Evolutionary conservation across 1,140 invertebrate species (phyloP).

Genomic region (Lordiphosa clarofinis): DNA sequence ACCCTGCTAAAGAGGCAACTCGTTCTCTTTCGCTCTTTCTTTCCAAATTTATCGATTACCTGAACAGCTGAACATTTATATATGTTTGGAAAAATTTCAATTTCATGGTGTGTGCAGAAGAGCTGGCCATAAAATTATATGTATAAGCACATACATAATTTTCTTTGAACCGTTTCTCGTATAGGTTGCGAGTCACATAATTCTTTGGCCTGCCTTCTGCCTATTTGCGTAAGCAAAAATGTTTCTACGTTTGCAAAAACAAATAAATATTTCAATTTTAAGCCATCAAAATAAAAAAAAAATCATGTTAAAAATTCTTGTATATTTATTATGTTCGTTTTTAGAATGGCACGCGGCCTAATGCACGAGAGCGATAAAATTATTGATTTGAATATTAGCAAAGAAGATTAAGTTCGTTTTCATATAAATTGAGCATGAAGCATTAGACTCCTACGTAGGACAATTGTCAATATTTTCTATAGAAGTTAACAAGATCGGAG

Average conservation of each 20-base stretch:
- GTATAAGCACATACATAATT: constrained; percentile 27
- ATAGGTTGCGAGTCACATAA: constrained; percentile 44
- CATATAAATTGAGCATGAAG: too few species aligned
- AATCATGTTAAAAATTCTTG: constrained; percentile 3
- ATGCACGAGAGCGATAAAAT: not conserved
- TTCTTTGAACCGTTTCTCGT: constrained; percentile 17
- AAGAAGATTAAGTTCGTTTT: too few species aligned
- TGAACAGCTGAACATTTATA: not conserved
- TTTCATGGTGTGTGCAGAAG: too few species aligned
- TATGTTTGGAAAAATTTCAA: constrained; percentile 1
- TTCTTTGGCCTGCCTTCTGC: constrained; percentile 42
- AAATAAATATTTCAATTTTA: constrained; percentile 68
- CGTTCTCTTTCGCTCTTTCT: constrained; percentile 5
- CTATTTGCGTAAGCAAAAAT: constrained; percentile 60
- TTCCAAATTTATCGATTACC: constrained; percentile 7
- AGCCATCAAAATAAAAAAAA: constrained; percentile 46
- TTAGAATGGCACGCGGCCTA: constrained; percentile 10
- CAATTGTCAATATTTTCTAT: too few species aligned
- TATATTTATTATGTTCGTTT: constrained; percentile 7
- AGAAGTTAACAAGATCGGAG: too few species aligned
- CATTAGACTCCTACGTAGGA: too few species aligned
- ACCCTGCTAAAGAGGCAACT: too few species aligned
- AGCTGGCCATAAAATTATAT: too few species aligned
- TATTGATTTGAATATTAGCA: too few species aligned
- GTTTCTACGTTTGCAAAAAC: constrained; percentile 47